Base-by-base conservation (phyloP, 2,888 invertebrate species). In the Eilema sororculum region DNA sequence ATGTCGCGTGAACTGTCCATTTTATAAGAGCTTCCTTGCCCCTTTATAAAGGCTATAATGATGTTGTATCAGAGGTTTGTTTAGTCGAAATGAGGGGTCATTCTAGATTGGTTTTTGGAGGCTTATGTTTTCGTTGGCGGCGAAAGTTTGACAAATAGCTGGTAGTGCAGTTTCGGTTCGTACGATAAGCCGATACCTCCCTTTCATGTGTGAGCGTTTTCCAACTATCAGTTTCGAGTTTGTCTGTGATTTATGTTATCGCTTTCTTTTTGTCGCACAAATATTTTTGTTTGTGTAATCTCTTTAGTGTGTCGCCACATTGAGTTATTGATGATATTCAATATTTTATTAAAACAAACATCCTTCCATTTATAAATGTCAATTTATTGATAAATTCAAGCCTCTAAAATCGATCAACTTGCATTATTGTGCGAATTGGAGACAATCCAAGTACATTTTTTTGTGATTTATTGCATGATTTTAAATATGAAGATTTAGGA, bases 141-240 rank as follows among this genome's bases (percentile, higher is more conserved):
- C 80, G 86, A 89, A 91, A 92, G 91, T 92, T 92, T 92, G 92
- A 91, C 90, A 91, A 92, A 91, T 90, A 88, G 88, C 89, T 89
- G 74, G 80, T 83, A 88, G 86, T 90, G 91, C 91, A 91, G 89
- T 90, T 89, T 83, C 84, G 82, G 87, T 85, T 82, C 79, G 86
- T 82, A 73, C 85, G 90, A 92, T 92, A 92, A 92, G 91, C 91
- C 87, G 88, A 89, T 88, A 90, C 80, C 84, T 87, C 86, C 83
- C 80, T 80, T 84, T 75, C 83, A 82, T 81, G 84, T 85, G 83
- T 83, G 84, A 85, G 83, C 84, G 84, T 85, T 89, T 87, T 84
- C 86, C 76, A 86, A 87, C 86, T 87, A 83, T 85, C 86, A 87
- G 87, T 87, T 88, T 80, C 77, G 79, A 85, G 84, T 86, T 86